Evolutionary conservation across 2,797 vertebrate genomes (phyloP), one percentile per base, ranked within the genome.

Genomic region (Galagoides demidoff): DNA sequence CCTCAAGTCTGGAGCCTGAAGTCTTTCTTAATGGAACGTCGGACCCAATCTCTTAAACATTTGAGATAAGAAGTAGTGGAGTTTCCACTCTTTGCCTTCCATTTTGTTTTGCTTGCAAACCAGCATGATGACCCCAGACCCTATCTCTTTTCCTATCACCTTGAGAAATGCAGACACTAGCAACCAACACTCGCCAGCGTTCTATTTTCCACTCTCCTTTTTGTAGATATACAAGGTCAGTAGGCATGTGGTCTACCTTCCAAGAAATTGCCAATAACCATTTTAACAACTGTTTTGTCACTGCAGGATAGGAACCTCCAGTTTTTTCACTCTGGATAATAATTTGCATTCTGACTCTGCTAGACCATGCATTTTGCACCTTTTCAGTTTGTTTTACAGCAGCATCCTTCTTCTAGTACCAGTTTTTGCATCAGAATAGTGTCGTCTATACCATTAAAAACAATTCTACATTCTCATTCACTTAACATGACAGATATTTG

Each of bases 361-460:
- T 61, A 81, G 29, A 59, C 3, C 29, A 68, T 37, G 49, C 49
- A 77, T 74, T 68, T 68, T 55, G 10, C 11, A 16, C 22, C 7
- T 85, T 34, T 22, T 45, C 19, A 1, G 22, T 63, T 45, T 76
- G 43, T 76, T 76, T 76, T 22, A 63, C 5, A 66, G 27, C 25
- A 66, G 12, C 19, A 45, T 25, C 37, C 19, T 66, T 81, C 22
- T 78, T 95, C 37, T 34, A 83, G 70, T 43, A 86, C 29, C 13
- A 89, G 66, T 77, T 94, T 94, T 55, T 94, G 23, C 19, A 52
- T 43, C 14, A 78, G 17, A 93, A 34, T 91, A 59, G 81, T 22
- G 2, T 14, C 34, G 89, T 22, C 16, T 91, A 11, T 76, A 43
- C 27, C 73, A 20, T 25, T 63, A 77, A 82, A 78, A 43, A 61